Evolutionary conservation across 2,888 invertebrate genomes (phyloP).

Genomic region (Plebejus anna): DNA sequence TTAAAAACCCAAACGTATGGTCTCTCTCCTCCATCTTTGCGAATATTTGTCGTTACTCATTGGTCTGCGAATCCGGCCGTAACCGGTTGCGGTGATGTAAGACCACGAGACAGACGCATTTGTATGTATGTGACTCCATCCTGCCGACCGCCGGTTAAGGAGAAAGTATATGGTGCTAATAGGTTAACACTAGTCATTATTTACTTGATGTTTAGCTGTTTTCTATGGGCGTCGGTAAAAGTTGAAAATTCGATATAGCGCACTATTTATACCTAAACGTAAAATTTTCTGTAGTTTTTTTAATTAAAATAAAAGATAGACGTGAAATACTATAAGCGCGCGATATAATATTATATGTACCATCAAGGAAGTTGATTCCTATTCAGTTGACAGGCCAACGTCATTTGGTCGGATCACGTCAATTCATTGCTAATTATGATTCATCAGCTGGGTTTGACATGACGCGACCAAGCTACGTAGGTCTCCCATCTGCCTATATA

Average conservation of each 20-base stretch:
- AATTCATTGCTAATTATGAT: too few species aligned
- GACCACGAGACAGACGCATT: neutral
- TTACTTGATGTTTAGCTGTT: neutral
- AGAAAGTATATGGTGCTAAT: neutral
- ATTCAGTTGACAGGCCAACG: too few species aligned
- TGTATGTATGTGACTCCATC: constrained; percentile 13
- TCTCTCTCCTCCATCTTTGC: neutral
- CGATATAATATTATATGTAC: too few species aligned
- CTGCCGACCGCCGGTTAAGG: neutral
- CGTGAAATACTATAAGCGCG: too few species aligned
- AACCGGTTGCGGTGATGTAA: neutral
- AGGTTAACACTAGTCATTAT: neutral
- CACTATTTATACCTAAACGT: too few species aligned
- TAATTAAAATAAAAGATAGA: too few species aligned
- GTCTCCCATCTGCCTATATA: too few species aligned
- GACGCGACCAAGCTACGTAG: too few species aligned
- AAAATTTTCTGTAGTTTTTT: too few species aligned
- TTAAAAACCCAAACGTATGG: neutral
- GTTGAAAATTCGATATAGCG: neutral
- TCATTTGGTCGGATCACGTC: too few species aligned
- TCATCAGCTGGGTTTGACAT: too few species aligned
- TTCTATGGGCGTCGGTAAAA: neutral
- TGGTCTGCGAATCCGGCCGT: neutral
- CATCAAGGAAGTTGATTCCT: too few species aligned
- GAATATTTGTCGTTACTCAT: neutral